Base-by-base conservation (phyloP, 1,140 invertebrate species). In the Heterodera carotae region DNA sequence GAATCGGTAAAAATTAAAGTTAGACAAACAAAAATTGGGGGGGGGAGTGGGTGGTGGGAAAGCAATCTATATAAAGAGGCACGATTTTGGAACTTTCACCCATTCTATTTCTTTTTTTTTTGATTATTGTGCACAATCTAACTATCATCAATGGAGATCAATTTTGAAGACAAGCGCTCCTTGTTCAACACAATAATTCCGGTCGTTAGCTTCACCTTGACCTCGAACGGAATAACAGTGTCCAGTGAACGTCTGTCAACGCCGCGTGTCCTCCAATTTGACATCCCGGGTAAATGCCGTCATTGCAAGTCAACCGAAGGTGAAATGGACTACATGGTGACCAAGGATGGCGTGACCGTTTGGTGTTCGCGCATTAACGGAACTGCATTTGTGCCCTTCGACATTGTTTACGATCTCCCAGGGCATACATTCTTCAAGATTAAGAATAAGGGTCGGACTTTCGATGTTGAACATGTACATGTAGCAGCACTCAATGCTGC, bases 361-460 rank as follows among this genome's bases (percentile, higher is more conserved):
- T 70, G 56, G 27, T 70, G 69, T n/a, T 22, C 69, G 18, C 69
- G 69, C 2, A 31, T 70, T 15, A 29, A 2, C 27, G 56, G n/a
- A 5, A 25, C 68, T 3, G 43, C 43, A 0, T 70, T 70, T 22
- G 69, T 70, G 4, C 69, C 69, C 18, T 70, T 70, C 39, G 69
- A 70, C 56, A 36, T 0, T n/a, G 31, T 70, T 70, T 70, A 70
- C 56, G 15, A 70, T 22, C 7, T 70, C 1, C 69, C 69, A 7
- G 69, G 69, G 29, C 34, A 70, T 6, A 53, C 43, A 29, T 70
- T 70, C 10, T 70, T 69, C 33, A 69, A 69, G 18, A 70, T 70
- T 10, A 70, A 70, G 56, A 70, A 70, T 6, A 70, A 70, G 59
- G 69, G 69, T 0, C 15, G 69, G 3, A 22, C 33, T 1, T 70